Evolutionary conservation across 2,113 vertebrate genomes (phyloP).

Genomic region (Hyaena hyaena): DNA sequence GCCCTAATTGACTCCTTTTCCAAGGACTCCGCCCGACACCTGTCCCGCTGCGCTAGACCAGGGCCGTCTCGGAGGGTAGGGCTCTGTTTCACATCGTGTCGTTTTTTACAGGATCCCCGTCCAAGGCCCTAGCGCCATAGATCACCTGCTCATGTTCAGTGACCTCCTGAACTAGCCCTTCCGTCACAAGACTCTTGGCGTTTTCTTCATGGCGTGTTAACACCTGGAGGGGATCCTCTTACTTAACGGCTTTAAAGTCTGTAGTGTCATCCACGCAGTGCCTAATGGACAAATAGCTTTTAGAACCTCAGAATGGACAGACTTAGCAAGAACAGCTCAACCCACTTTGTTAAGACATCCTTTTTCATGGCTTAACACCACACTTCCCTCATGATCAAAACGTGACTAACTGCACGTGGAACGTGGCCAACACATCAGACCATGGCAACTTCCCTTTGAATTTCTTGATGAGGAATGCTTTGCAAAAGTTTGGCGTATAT

Average conservation of each 20-base stretch:
- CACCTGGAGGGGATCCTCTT: conserved; percentile 59
- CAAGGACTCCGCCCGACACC: fast-evolving
- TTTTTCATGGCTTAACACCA: background rate
- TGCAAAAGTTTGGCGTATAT: background rate
- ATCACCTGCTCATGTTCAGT: conserved; percentile 78
- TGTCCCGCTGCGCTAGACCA: fast-evolving
- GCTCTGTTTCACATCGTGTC: conserved; percentile 61
- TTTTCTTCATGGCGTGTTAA: conserved; percentile 39
- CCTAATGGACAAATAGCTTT: conserved; percentile 43
- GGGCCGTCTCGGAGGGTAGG: background rate
- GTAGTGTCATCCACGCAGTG: background rate
- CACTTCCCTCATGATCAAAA: conserved; percentile 32
- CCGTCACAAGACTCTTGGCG: background rate
- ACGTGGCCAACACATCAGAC: background rate
- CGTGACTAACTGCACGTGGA: conserved; percentile 20
- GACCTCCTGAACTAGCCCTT: conserved; percentile 77
- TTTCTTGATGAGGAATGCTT: conserved; percentile 38
- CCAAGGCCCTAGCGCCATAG: conserved; percentile 80
- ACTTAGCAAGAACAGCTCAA: background rate
- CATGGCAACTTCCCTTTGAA: background rate
- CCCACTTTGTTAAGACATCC: conserved; percentile 34
- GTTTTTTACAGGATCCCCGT: conserved; percentile 78
- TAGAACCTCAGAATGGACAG: conserved; percentile 45
- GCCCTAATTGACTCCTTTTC: background rate
- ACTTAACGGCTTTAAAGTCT: background rate